Conservation (phyloP, 2,113 vertebrate species). For the Crotalus tigris region DNA sequence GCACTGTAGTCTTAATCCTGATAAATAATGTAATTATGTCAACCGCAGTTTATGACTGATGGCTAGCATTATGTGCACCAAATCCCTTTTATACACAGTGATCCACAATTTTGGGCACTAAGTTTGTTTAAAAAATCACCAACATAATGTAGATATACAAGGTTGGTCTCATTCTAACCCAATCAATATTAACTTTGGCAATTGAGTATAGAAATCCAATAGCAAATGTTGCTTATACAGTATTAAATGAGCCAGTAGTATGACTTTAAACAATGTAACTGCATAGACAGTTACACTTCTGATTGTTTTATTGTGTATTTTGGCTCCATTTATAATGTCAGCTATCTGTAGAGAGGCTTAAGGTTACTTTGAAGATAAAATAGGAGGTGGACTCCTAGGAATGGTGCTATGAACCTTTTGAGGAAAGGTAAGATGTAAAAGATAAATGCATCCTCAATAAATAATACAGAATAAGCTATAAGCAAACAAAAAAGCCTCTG, state of each 20-base stretch:
- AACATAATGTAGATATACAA: not conserved
- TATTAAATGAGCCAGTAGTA: not conserved
- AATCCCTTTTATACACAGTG: conserved; percentile 17
- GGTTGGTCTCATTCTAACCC: not conserved
- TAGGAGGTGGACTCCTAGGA: not conserved
- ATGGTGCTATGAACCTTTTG: not conserved
- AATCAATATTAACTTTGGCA: conserved; percentile 13
- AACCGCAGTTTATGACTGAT: not conserved
- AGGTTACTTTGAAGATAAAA: not conserved
- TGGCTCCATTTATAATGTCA: not conserved
- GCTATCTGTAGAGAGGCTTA: not conserved
- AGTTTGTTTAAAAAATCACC: not conserved
- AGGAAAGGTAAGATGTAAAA: not conserved
- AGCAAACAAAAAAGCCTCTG: not conserved
- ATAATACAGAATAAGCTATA: not conserved
- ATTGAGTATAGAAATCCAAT: not conserved
- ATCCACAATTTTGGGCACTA: not conserved
- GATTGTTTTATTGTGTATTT: not conserved
- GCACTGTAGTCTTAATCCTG: conserved; percentile 15
- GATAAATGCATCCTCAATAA: not conserved
- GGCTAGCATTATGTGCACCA: conserved; percentile 4
- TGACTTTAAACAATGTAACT: not conserved
- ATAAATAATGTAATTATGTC: conserved; percentile 20
- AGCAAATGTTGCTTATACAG: not conserved
- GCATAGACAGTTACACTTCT: not conserved